A percentile compares a stretch with the other conserved stretches of the same genome.
phyloP scores from a whole-genome alignment of 1,140 invertebrate genomes.

The Eumeta japonica region DNA sequence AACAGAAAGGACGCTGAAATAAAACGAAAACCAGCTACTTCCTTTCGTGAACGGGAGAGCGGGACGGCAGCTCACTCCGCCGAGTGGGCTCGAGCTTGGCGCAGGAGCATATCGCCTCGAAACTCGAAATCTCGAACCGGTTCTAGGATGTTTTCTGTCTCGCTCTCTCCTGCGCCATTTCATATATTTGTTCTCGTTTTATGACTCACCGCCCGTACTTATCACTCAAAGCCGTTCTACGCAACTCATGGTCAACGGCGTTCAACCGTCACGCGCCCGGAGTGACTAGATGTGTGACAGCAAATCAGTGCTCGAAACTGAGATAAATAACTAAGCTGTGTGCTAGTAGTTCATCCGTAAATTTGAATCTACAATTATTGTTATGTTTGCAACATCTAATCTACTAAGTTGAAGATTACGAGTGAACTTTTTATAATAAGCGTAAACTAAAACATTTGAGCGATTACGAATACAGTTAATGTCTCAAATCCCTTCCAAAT shows the following conservation, averaged over 20 bases:
- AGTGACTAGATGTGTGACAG: slow-evolving; percentile 44
- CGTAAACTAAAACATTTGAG: too few species aligned
- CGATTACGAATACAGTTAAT: too few species aligned
- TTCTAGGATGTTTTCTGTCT: slow-evolving; percentile 30
- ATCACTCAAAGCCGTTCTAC: slow-evolving; percentile 43
- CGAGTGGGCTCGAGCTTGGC: slow-evolving; percentile 37
- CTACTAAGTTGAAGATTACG: too few species aligned
- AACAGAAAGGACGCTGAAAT: neutral
- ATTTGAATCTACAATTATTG: too few species aligned
- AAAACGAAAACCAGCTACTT: slow-evolving; percentile 14
- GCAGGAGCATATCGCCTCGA: slow-evolving; percentile 53
- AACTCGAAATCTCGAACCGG: slow-evolving; percentile 55
- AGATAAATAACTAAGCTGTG: too few species aligned
- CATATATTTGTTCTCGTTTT: slow-evolving; percentile 28
- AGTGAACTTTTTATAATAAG: too few species aligned
- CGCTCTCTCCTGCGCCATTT: slow-evolving; percentile 17
- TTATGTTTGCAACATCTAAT: too few species aligned
- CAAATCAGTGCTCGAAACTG: slow-evolving; percentile 46
- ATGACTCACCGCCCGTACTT: slow-evolving; percentile 53
- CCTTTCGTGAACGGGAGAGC: slow-evolving; percentile 24
- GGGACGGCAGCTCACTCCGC: too few species aligned
- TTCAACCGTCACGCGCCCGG: slow-evolving; percentile 48
- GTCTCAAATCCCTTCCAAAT: too few species aligned
- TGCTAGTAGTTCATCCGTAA: too few species aligned
- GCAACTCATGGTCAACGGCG: slow-evolving; percentile 54